Conservation (phyloP, 2,888 invertebrate genomes). For the Anoplius nigerrimus region DNA sequence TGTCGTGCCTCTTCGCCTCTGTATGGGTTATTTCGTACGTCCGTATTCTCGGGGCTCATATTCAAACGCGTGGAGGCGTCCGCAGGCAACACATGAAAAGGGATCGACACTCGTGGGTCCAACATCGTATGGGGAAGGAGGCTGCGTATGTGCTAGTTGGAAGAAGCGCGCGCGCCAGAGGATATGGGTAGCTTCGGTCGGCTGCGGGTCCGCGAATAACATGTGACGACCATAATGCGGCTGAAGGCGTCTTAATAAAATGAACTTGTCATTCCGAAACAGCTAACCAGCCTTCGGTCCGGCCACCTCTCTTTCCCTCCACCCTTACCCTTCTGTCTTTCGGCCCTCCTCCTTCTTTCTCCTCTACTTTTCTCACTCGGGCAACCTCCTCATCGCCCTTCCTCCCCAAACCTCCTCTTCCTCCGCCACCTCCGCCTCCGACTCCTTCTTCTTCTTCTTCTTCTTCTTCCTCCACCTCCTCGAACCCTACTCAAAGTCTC, state of each 20-base stretch:
- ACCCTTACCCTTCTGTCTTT: conserved; percentile 26
- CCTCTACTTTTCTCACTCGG: conserved; percentile 2
- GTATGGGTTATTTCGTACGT: not conserved
- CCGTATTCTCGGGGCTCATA: not conserved
- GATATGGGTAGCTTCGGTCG: conserved; percentile 50
- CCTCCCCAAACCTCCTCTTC: conserved; percentile 4
- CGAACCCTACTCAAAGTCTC: conserved; percentile 19
- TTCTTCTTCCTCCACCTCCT: conserved; percentile 23
- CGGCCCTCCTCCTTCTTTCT: conserved; percentile 8
- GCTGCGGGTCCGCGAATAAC: conserved; percentile 61
- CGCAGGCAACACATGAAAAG: not conserved
- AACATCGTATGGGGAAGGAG: too few relatives aligned
- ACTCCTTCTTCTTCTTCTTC: conserved; percentile 25
- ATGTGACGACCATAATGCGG: conserved; percentile 64
- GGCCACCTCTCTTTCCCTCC: conserved; percentile 40
- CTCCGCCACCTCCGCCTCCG: not conserved
- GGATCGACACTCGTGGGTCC: not conserved
- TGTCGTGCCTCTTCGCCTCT: conserved; percentile 31
- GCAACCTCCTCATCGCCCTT: conserved; percentile 31
- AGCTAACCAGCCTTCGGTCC: conserved; percentile 60
- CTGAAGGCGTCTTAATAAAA: conserved; percentile 70
- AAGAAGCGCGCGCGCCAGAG: conserved; percentile 24
- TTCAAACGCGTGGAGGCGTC: not conserved
- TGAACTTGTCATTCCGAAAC: conserved; percentile 71
- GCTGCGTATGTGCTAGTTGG: not conserved